A percentile compares a stretch with the other conserved stretches of the same genome.
Evolutionary conservation across 1,140 invertebrate species (phyloP).

Genomic region (Littorina saxatilis): DNA sequence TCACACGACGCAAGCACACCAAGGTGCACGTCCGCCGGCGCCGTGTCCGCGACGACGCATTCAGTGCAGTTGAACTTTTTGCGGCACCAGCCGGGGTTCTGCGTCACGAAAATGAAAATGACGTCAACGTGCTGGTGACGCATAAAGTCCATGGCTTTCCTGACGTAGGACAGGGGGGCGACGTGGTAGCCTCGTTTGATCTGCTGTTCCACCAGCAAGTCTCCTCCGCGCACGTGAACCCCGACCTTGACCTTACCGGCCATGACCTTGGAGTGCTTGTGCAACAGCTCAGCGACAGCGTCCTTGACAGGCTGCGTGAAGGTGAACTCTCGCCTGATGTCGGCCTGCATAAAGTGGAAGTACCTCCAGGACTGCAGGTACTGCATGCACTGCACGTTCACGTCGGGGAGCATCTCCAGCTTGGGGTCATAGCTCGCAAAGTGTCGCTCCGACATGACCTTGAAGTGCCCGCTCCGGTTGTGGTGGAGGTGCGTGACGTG

Average conservation of each 20-base stretch:
- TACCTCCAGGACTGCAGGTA: conserved; percentile 68
- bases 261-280: background rate
- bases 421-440: conserved; percentile 36
- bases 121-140: conserved; percentile 1
- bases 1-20: conserved; percentile 61
- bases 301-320: conserved; percentile 44
- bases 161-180: conserved; percentile 28
- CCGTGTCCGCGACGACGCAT: conserved; percentile 8
- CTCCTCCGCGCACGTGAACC: conserved; percentile 40
- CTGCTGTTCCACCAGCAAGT: background rate
- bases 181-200: conserved; percentile 8
- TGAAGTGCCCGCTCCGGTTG: background rate
- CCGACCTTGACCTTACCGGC: background rate
- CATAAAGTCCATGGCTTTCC: conserved; percentile 37
- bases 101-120: conserved; percentile 32
- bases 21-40: conserved; percentile 62
- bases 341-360: conserved; percentile 53
- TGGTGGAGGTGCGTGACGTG: background rate
- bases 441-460: background rate
- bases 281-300: conserved; percentile 22
- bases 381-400: conserved; percentile 38
- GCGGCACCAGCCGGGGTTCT: conserved; percentile 31
- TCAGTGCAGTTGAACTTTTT: background rate
- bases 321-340: conserved; percentile 52
- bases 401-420: conserved; percentile 28